phyloP scores from a whole-genome alignment of 2,888 invertebrate species.

The Lasius fuliginosus region DNA sequence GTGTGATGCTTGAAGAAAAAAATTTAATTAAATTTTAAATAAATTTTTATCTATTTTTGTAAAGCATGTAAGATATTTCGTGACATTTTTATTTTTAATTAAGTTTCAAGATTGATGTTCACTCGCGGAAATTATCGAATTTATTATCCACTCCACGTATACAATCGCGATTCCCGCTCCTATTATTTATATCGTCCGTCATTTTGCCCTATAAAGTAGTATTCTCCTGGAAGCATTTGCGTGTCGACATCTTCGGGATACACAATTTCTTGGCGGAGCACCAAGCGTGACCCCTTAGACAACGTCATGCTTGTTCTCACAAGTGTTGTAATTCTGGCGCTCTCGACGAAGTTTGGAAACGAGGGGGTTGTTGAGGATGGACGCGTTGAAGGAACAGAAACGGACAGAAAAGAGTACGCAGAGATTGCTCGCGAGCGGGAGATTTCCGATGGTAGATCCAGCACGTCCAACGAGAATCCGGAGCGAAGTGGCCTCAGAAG shows the following conservation, averaged over 20 bases:
- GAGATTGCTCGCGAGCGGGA: constrained; percentile 50
- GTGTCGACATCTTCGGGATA: constrained; percentile 27
- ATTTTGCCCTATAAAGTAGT: constrained; percentile 24
- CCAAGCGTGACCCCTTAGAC: constrained; percentile 29
- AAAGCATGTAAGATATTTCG: neutral
- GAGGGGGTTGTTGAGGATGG: constrained; percentile 1
- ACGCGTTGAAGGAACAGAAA: constrained; percentile 7
- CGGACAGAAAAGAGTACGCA: constrained; percentile 24
- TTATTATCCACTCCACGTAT: constrained; percentile 34
- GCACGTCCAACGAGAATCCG: constrained; percentile 69
- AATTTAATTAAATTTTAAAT: constrained; percentile 9
- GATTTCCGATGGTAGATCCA: constrained; percentile 60
- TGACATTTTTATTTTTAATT: constrained; percentile 3
- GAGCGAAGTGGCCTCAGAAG: constrained; percentile 73
- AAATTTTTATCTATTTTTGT: constrained; percentile 16
- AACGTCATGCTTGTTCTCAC: constrained; percentile 28
- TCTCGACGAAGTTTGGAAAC: constrained; percentile 44
- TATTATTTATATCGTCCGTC: constrained; percentile 38
- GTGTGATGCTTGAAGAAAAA: neutral
- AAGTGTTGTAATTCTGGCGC: constrained; percentile 40
- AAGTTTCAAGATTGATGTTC: constrained; percentile 17
- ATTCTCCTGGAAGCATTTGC: constrained; percentile 29
- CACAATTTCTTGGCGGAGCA: constrained; percentile 35
- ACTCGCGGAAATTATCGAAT: constrained; percentile 14
- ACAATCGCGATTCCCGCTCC: constrained; percentile 28